Base-by-base conservation (phyloP, 2,113 vertebrate species). In the Pelvicachromis taeniatus region DNA sequence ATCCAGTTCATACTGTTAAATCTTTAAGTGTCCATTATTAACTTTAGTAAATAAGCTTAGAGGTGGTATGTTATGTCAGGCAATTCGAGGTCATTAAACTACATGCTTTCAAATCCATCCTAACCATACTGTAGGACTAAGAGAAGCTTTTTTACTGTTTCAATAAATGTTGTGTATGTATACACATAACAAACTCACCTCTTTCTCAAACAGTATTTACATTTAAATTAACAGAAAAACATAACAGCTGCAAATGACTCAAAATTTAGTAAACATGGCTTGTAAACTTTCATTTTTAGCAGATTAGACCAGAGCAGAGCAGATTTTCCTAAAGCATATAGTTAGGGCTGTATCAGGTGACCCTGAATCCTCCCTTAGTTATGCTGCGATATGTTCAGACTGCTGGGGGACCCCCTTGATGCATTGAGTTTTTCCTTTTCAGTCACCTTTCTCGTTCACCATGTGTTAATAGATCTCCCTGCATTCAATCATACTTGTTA, bases 31-130 rank as follows among this genome's bases (percentile, higher is more conserved):
- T 87, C 90, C 87, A 90, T 85, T 83, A 83, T 87, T 33, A 78
- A 85, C 52, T 45, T 61, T 75, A 81, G 61, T 81, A 29, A 91
- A 42, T 87, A 86, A 79, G 83, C 92, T 91, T 86, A 81, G 82
- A 86, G 29, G 50, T 77, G 80, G 29, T 33, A 40, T 31, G 35
- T 56, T 26, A 33, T 4, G 38, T 86, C 77, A 81, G 70, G 19
- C 29, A 35, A 35, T 40, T 68, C 14, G 14, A n/a, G 42, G 81
- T 88, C 89, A 92, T 91, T 91, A 93, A 81, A 85, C 55, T 59
- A 9, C 54, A 77, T 56, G 42, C n/a, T 56, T 23, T 26, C 1
- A 54, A 81, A 56, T 58, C 8, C 45, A 50, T 73, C 9, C 23
- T 50, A 50, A 50, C 42, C 65, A 70, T 2, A 63, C 59, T 63